Conservation (phyloP, 1,140 invertebrate species). For the Radopholus similis region DNA sequence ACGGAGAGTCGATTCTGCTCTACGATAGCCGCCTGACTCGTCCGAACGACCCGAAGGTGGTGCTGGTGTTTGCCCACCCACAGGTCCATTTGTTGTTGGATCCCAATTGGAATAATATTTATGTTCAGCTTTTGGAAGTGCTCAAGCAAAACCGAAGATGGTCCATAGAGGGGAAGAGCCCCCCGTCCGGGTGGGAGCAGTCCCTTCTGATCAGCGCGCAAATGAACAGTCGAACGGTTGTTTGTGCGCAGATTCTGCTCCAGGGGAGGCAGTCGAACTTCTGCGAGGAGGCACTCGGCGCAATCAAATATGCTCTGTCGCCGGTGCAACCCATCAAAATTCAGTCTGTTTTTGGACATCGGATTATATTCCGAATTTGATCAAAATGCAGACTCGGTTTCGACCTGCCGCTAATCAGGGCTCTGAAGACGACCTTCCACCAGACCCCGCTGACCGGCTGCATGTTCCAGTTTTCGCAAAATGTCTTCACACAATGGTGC, state of each 20-base stretch:
- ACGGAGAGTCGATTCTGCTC: background rate
- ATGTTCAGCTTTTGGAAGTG: background rate
- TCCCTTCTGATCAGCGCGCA: background rate
- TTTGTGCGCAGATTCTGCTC: background rate
- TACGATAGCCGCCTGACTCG: background rate
- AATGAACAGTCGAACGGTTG: background rate
- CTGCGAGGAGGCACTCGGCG: background rate
- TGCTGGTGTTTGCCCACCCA: slow-evolving; percentile 3
- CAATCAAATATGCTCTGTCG: background rate
- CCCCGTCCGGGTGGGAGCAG: background rate
- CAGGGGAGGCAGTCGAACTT: background rate
- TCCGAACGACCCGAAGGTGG: background rate
- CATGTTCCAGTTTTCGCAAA: background rate
- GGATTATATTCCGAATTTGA: background rate
- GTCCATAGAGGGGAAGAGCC: background rate
- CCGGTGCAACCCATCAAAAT: background rate
- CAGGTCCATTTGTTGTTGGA: background rate
- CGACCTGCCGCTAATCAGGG: background rate
- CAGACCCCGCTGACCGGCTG: background rate
- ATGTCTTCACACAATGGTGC: background rate
- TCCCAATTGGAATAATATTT: background rate
- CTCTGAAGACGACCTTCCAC: background rate
- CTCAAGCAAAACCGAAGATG: background rate
- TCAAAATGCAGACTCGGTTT: background rate
- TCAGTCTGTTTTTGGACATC: background rate